These are phyloP conservation scores for Philopotamus ludificatus DNA, from an alignment of 1,140 invertebrate genomes.

Conservation along the genomic window DNA sequence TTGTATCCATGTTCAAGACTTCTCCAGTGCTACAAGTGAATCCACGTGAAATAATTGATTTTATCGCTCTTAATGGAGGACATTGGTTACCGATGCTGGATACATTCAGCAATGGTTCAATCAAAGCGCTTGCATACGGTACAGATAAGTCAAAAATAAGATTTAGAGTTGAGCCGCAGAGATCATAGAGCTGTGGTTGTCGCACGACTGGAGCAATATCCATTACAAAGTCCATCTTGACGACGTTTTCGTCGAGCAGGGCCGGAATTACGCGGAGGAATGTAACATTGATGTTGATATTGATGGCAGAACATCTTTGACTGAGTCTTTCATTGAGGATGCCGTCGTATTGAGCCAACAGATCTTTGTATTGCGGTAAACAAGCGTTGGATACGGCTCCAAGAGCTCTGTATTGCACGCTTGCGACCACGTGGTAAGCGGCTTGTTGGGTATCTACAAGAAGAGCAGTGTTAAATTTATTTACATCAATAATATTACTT, in stretches of 20 bases:
- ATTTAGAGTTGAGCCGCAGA: constrained; percentile 90
- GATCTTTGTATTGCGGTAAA: constrained; percentile 81
- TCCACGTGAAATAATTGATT: constrained; percentile 81
- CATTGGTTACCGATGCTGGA: constrained; percentile 88
- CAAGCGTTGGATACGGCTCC: constrained; percentile 83
- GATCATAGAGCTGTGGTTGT: constrained; percentile 88
- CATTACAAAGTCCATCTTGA: constrained; percentile 84
- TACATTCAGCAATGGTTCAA: constrained; percentile 86
- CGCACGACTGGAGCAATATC: constrained; percentile 83
- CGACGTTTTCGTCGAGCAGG: constrained; percentile 80
- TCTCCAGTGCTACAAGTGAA: constrained; percentile 93
- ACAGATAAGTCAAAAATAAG: constrained; percentile 93
- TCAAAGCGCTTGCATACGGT: constrained; percentile 86
- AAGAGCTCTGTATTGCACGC: constrained; percentile 86
- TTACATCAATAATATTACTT: not conserved
- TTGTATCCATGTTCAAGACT: constrained; percentile 88
- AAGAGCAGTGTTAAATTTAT: constrained; percentile 14
- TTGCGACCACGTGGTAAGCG: constrained; percentile 86
- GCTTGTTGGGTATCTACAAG: constrained; percentile 84
- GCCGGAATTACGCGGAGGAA: constrained; percentile 78
- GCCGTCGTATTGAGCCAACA: constrained; percentile 77
- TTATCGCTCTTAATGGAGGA: constrained; percentile 81
- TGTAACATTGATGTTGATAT: constrained; percentile 92
- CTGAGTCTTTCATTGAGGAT: constrained; percentile 81
- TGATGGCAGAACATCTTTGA: constrained; percentile 89